phyloP scores from a whole-genome alignment of 2,888 invertebrate species.

The Aphidoletes aphidimyza region DNA sequence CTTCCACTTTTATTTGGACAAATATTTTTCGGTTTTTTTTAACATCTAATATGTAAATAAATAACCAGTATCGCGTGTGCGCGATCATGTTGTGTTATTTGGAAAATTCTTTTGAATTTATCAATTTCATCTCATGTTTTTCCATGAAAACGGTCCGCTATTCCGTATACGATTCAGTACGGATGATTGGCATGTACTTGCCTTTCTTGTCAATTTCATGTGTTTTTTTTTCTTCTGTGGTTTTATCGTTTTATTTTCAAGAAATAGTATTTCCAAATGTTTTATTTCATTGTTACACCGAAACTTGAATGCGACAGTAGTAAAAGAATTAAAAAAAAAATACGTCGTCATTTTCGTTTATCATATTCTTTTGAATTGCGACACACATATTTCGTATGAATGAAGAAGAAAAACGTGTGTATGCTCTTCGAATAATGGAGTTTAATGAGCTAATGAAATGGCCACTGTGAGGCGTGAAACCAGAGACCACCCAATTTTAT shows the following conservation, averaged over 20 bases:
- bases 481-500: constrained; percentile 10
- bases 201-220: background rate
- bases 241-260: too few relatives aligned
- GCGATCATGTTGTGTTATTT: background rate
- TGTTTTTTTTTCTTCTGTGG: too few relatives aligned
- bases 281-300: too few relatives aligned
- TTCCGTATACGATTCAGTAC: background rate
- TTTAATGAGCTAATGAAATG: background rate
- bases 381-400: too few relatives aligned
- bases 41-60: constrained; percentile 13
- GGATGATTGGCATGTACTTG: background rate
- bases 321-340: too few relatives aligned
- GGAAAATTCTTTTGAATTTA: background rate
- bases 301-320: too few relatives aligned
- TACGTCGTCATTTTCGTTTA: too few relatives aligned
- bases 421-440: background rate
- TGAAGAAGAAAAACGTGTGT: too few relatives aligned
- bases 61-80: background rate
- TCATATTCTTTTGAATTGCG: too few relatives aligned
- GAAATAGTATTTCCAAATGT: too few relatives aligned
- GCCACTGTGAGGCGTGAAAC: background rate
- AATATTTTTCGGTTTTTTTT: background rate
- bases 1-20: background rate
- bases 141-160: background rate
- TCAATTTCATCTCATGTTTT: background rate